Evolutionary conservation across 2,888 invertebrate species (phyloP), one percentile per base, ranked within the genome.

Genomic region (Agrenia bidenticulata): DNA sequence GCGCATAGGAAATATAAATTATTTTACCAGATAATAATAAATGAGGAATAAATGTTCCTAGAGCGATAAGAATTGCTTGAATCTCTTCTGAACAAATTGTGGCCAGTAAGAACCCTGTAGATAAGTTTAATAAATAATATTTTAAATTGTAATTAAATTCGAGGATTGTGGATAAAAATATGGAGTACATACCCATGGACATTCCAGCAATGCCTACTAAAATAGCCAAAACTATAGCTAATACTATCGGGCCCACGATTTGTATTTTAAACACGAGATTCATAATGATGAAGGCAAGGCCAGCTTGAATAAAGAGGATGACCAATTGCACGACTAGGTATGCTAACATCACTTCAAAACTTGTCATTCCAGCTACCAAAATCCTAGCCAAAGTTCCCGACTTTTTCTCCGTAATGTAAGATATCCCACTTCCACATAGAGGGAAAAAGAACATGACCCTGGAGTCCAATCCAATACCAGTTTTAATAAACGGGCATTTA

Each of bases 401-500:
- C 51, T 74, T 74, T 61, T 72, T 74, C 45, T 74, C 74, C 0
- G 69, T 58, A 17, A 74, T 73, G 21, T 67, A 69, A 0, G 70
- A 62, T 11, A 72, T 66, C 15, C 70, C 72, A 56, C 67, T 68
- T 7, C 69, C 63, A 53, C 69, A 70, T 15, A 94, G 93, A 59
- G 95, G 94, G 83, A 95, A 85, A 85, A 95, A 94, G 84, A 94
- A 96, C 1, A 94, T 93, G 81, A 95, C 94, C 37, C 94, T 94
- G 82, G 53, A 82, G 45, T 57, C 21, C 59, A 45, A 9, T 27
- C 24, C 42, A 58, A 23, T 53, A 21, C 26, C 21, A 42, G n/a
- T n/a, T n/a, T n/a, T n/a, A n/a, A n/a, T n/a, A 24, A 37, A 53
- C 17, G 45, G 19, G 50, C n/a, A 50, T 58, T 50, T 1, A 32